Base-by-base conservation (phyloP, 1,140 invertebrate genomes). In the Probaryconus sp. region DNA sequence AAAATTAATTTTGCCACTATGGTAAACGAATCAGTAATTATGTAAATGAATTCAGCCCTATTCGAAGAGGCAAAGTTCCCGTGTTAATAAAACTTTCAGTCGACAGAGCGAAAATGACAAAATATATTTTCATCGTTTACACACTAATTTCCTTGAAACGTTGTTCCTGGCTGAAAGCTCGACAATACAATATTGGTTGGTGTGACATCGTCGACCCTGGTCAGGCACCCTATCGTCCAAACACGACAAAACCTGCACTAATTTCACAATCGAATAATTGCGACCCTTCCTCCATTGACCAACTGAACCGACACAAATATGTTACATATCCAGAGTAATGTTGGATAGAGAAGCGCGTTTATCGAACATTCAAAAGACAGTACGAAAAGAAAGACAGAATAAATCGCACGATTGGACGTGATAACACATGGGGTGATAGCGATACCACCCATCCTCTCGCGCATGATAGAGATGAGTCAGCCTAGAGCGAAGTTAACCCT, bases 191-290 rank as follows among this genome's bases (percentile, higher is more conserved):
- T 47, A 64, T 40, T 38, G 35, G 50, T 58, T 42, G 47, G 42
- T 58, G 67, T 38, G 45, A 70, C 56, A 70, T 43, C 14, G 67
- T 17, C 67, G 48, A 55, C 50, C 56, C 67, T 51, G 58, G 55
- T 56, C 68, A 56, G 75, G 74, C 64, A 68, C 64, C 71, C 71
- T 6, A 56, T 74, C 69, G 78, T 53, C 73, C 76, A 81, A 83
- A 83, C 77, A 85, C 81, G 85, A 86, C 85, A 85, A 85, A 85
- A 87, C 83, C 86, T 87, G 85, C 65, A 85, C 85, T 87, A 87
- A 87, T 87, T 87, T 87, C 83, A 87, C 86, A 87, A 87, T 83
- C 84, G 86, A 87, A 87, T 85, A 86, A 85, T 84, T 81, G 79
- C 78, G 64, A 51, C 75, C 61, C 45, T 58, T 71, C 69, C 55